Evolutionary conservation across 2,888 invertebrate genomes (phyloP).

Genomic region (Cosmia pyralina): DNA sequence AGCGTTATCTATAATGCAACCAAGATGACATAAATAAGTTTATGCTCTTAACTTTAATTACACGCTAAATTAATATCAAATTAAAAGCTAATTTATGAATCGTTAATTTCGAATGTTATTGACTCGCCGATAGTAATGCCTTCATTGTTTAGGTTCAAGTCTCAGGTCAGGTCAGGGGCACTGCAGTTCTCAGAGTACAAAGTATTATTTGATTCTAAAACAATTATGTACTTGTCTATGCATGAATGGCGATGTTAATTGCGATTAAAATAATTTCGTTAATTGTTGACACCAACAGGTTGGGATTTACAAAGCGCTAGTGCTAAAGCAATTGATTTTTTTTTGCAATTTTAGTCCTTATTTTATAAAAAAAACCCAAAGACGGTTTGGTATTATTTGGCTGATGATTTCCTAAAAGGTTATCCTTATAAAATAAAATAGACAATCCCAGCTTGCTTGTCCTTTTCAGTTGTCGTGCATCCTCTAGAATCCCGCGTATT

Average conservation of each 20-base stretch:
- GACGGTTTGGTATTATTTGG: background rate
- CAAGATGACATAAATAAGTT: conserved; percentile 21
- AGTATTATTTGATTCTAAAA: conserved; percentile 42
- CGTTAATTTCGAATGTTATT: conserved; percentile 60
- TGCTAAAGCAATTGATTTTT: conserved; percentile 1
- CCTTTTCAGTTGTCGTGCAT: too few relatives aligned
- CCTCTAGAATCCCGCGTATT: too few relatives aligned
- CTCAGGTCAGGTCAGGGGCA: conserved; percentile 62
- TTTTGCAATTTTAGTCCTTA: background rate
- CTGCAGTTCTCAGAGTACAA: conserved; percentile 54
- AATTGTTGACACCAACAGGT: conserved; percentile 37
- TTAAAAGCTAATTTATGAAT: conserved; percentile 48
- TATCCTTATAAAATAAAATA: background rate
- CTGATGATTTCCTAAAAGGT: background rate
- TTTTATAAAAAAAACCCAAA: background rate
- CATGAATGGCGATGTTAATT: conserved; percentile 53
- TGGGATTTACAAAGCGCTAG: conserved; percentile 17
- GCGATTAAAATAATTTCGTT: conserved; percentile 37
- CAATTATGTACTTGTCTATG: conserved; percentile 50
- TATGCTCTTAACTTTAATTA: conserved; percentile 14
- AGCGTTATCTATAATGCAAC: background rate
- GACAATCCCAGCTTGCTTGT: too few relatives aligned
- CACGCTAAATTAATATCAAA: conserved; percentile 47
- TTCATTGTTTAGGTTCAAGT: conserved; percentile 63
- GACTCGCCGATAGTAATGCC: conserved; percentile 48